A percentile compares a stretch with the other conserved stretches of the same genome.
Evolutionary conservation across 1,140 invertebrate genomes (phyloP).

Genomic region (Drosophila teissieri): DNA sequence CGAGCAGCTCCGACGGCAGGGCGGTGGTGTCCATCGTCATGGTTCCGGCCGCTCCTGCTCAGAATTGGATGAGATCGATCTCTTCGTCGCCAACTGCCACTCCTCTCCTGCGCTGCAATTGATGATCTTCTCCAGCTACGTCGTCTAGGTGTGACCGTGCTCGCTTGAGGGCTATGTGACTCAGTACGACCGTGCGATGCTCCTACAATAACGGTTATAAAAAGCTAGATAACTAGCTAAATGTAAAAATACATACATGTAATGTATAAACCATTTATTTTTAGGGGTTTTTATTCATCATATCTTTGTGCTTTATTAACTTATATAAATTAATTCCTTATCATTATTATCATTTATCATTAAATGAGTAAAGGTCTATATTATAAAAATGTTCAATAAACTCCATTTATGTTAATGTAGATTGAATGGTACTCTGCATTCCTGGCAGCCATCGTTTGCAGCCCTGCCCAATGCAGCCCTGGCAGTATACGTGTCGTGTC

Average conservation of each 20-base stretch:
- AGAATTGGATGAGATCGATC: slow-evolving; percentile 17
- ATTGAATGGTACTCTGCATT: background rate
- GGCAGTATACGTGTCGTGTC: slow-evolving; percentile 63
- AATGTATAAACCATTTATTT: background rate
- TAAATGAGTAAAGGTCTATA: too few relatives aligned
- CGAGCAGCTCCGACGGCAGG: slow-evolving; percentile 90
- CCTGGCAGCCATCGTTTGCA: background rate
- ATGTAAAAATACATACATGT: background rate
- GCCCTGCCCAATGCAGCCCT: background rate
- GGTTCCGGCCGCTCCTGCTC: slow-evolving; percentile 34
- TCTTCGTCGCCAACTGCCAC: slow-evolving; percentile 23
- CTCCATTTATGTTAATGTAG: background rate
- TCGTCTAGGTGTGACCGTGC: slow-evolving; percentile 2
- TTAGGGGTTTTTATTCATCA: too few relatives aligned
- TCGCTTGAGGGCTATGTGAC: background rate
- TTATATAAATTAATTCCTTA: too few relatives aligned
- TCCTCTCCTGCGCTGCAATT: slow-evolving; percentile 22
- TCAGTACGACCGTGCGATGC: slow-evolving; percentile 1
- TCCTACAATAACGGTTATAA: background rate
- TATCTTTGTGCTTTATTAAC: too few relatives aligned
- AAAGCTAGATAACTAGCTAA: background rate
- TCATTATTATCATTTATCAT: too few relatives aligned
- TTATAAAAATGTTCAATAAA: too few relatives aligned
- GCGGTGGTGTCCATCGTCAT: slow-evolving; percentile 86
- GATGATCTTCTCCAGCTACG: slow-evolving; percentile 33